Conservation (phyloP, 64 coral and sea anemone species). For the Anthopleura sola region DNA sequence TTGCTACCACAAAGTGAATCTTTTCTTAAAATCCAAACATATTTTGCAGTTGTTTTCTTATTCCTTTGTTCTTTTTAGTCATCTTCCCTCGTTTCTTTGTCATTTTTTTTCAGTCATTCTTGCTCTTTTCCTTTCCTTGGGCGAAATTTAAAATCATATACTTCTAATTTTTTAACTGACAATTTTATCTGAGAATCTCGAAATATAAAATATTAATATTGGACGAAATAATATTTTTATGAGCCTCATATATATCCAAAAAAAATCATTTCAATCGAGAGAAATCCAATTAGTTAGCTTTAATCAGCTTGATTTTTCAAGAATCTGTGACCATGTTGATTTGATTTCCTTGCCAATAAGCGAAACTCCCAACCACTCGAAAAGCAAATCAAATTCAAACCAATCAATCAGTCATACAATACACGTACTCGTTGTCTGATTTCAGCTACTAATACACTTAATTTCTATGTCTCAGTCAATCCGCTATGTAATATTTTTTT, state of each 20-base stretch:
- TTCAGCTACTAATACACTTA: neutral
- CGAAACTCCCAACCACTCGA: neutral
- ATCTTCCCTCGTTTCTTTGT: neutral
- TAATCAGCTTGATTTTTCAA: neutral
- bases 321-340: neutral
- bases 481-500: too few relatives aligned
- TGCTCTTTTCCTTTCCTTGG: neutral
- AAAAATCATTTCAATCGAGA: neutral
- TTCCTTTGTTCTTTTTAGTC: neutral
- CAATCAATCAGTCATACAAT: neutral
- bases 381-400: neutral
- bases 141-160: neutral
- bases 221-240: neutral
- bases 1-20: neutral
- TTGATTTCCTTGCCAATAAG: neutral
- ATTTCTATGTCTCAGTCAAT: neutral
- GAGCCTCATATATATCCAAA: neutral
- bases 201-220: neutral
- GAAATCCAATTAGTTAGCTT: neutral
- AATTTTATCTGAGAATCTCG: neutral
- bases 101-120: neutral
- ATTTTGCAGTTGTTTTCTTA: neutral
- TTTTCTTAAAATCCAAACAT: neutral
- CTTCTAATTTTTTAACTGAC: neutral
- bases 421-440: neutral